These are phyloP conservation scores for Pionites leucogaster DNA, from an alignment of 2,113 vertebrate genomes.

Conservation along the genomic window DNA sequence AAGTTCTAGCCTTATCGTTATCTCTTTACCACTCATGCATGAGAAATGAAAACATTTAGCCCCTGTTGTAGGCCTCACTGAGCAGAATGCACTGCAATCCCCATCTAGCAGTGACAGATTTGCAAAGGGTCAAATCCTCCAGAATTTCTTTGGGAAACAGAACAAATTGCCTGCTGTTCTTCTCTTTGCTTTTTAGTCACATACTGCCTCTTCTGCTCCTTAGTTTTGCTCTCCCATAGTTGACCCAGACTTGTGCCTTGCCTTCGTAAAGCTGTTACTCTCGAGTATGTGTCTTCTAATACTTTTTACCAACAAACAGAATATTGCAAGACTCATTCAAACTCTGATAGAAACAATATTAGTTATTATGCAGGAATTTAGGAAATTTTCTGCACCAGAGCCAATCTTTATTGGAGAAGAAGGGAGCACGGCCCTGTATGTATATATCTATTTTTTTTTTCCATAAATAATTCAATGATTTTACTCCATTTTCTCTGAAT, in stretches of 20 bases:
- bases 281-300: background rate
- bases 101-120: background rate
- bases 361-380: background rate
- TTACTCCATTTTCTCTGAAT: background rate
- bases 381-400: background rate
- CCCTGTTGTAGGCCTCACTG: background rate
- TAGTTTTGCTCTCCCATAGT: background rate
- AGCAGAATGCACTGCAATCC: background rate
- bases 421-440: background rate
- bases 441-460: background rate
- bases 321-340: background rate
- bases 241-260: background rate
- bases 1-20: background rate
- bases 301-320: background rate
- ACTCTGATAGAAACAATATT: background rate
- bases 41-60: background rate
- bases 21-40: background rate
- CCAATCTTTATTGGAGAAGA: background rate
- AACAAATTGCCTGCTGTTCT: background rate
- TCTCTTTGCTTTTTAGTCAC: background rate
- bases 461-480: background rate
- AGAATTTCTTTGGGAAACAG: background rate
- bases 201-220: background rate
- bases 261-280: background rate
- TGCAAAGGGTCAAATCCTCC: background rate